Conservation (phyloP, 2,888 invertebrate genomes). For the Elegia similella region DNA sequence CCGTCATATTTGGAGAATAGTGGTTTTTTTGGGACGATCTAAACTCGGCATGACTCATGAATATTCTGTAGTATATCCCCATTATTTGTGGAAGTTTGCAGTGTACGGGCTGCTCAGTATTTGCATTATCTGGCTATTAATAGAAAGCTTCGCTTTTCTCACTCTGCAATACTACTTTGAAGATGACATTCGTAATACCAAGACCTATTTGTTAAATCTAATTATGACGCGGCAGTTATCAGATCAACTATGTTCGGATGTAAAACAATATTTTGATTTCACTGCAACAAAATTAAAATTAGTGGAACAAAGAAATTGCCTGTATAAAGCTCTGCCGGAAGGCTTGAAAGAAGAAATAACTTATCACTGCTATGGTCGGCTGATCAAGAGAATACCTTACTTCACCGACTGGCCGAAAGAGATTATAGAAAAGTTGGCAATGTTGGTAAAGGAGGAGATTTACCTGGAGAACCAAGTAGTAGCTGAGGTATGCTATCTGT, state of each 20-base stretch:
- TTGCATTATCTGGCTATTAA: background rate
- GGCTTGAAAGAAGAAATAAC: background rate
- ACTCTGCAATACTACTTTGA: background rate
- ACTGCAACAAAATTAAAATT: background rate
- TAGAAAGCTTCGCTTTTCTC: background rate
- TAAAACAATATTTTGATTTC: background rate
- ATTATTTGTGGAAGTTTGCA: background rate
- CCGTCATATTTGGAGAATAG: background rate
- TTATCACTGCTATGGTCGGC: background rate
- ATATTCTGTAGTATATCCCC: background rate
- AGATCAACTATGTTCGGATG: background rate
- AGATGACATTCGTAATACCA: background rate
- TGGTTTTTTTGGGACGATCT: background rate
- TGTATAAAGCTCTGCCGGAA: background rate
- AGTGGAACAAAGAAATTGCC: background rate
- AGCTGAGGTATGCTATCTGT: background rate
- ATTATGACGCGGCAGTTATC: background rate
- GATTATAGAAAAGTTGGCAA: background rate
- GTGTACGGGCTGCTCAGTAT: background rate
- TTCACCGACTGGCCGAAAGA: conserved; percentile 2
- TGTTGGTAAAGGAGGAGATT: background rate
- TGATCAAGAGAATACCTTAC: background rate
- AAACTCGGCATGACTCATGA: background rate
- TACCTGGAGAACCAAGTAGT: background rate
- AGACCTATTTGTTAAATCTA: background rate